These are phyloP conservation scores for Onychomys arenicola DNA, from an alignment of 2,797 vertebrate genomes.

Conservation along the genomic window DNA sequence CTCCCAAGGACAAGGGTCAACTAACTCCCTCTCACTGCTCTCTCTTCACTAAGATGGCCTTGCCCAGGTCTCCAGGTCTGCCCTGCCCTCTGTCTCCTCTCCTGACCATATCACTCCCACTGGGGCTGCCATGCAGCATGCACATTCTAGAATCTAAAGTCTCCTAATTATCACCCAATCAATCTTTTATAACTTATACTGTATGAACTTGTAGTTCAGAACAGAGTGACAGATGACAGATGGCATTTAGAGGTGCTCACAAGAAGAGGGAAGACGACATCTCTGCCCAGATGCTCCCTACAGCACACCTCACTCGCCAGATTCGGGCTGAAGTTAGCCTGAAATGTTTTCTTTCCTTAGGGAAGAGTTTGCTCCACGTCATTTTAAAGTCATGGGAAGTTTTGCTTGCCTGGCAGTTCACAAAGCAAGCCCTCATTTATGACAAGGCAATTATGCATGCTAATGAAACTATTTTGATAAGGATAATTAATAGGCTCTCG, in stretches of 20 bases:
- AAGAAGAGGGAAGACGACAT: neutral
- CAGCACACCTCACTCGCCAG: neutral
- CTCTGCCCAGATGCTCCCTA: fast-evolving
- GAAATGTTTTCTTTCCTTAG: neutral
- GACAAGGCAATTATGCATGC: neutral
- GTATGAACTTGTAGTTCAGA: neutral
- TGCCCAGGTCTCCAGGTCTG: neutral
- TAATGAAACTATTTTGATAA: neutral
- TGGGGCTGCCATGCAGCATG: fast-evolving
- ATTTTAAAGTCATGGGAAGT: neutral
- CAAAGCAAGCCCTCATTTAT: neutral
- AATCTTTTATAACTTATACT: neutral
- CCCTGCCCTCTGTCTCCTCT: neutral
- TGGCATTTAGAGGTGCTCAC: neutral
- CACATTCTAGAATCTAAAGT: neutral
- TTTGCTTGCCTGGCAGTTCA: neutral
- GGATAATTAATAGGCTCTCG: neutral
- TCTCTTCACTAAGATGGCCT: neutral
- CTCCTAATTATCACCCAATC: neutral
- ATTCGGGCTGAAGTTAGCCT: neutral
- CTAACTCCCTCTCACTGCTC: neutral
- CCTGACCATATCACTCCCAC: neutral
- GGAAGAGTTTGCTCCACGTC: neutral
- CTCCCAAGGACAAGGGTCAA: neutral
- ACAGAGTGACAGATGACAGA: neutral